These are phyloP conservation scores for Phyllostomus hastatus DNA, from an alignment of 2,113 vertebrate species.

Conservation along the genomic window DNA sequence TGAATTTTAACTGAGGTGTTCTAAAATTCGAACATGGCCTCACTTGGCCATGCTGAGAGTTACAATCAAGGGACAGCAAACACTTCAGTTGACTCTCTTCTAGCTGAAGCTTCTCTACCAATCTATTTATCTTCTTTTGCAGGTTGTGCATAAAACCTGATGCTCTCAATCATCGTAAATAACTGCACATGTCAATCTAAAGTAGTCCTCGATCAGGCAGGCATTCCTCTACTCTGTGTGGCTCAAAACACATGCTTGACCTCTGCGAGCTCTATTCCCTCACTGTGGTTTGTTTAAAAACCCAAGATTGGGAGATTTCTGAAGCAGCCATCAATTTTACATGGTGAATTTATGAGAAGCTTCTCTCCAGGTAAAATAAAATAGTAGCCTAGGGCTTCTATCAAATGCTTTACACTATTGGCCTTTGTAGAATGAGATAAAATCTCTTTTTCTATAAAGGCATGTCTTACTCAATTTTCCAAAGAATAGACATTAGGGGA, in stretches of 20 bases:
- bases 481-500: background rate
- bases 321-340: conserved; percentile 50
- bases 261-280: background rate
- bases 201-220: background rate
- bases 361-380: conserved; percentile 65
- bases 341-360: conserved; percentile 43
- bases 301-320: conserved; percentile 46
- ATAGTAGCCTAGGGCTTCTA: conserved; percentile 49
- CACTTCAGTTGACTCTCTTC: background rate
- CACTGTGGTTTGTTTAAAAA: conserved; percentile 45
- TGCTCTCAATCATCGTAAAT: conserved; percentile 57
- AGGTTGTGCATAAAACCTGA: conserved; percentile 25
- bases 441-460: conserved; percentile 54
- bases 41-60: background rate
- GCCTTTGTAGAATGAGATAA: conserved; percentile 52
- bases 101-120: background rate
- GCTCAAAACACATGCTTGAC: conserved; percentile 1
- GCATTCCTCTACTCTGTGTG: background rate
- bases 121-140: conserved; percentile 18
- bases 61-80: background rate
- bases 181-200: background rate
- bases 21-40: background rate
- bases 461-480: conserved; percentile 33
- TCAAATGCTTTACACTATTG: conserved; percentile 32
- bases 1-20: conserved; percentile 21